Percentiles rank a stretch among this genome's conserved stretches.
Conservation (phyloP, 2,888 invertebrate species). For the Cremastobaeus sp. region DNA sequence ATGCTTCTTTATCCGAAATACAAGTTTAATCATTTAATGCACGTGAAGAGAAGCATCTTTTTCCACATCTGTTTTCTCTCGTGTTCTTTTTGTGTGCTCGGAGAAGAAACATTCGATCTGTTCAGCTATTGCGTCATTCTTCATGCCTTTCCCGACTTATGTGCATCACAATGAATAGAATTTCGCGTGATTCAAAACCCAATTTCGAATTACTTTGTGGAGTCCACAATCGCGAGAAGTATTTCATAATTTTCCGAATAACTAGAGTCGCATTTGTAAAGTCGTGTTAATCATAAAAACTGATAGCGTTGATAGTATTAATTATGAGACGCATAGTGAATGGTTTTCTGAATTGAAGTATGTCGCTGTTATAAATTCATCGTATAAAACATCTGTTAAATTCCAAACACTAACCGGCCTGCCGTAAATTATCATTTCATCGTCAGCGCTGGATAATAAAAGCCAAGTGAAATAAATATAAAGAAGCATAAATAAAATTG, state of each 20-base stretch:
- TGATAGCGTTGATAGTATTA: no score
- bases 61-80: conserved; percentile 41
- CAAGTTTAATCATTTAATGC: conserved; percentile 50
- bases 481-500: conserved; percentile 33
- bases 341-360: no score
- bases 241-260: no score
- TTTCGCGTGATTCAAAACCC: conserved; percentile 30
- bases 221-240: background rate
- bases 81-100: conserved; percentile 28
- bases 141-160: conserved; percentile 26
- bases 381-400: no score
- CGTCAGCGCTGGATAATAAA: conserved; percentile 3
- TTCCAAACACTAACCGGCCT: background rate
- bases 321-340: no score
- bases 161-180: conserved; percentile 36
- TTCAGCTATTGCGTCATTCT: conserved; percentile 20
- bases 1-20: conserved; percentile 31
- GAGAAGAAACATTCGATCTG: conserved; percentile 37
- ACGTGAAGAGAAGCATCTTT: conserved; percentile 36
- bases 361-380: no score
- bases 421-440: conserved; percentile 1
- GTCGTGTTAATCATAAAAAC: no score
- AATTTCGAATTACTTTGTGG: conserved; percentile 11
- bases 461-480: conserved; percentile 8
- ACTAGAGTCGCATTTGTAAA: no score